Base-by-base conservation (phyloP, 1,140 invertebrate genomes). In the Sesamia nonagrioides region DNA sequence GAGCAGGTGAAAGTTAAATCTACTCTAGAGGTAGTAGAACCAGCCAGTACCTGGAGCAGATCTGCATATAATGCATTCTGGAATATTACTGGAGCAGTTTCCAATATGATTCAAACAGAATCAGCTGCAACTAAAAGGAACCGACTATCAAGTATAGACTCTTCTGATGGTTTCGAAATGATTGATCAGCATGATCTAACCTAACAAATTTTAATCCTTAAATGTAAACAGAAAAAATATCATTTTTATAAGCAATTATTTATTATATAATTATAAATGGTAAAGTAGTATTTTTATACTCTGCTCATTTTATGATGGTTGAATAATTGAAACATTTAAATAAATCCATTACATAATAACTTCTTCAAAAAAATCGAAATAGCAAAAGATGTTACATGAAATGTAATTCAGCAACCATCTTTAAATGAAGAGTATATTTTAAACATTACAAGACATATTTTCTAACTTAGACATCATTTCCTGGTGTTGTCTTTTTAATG, bases 141-240 rank as follows among this genome's bases (percentile, higher is more conserved):
- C 78, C 77, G 90, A 74, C 60, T 93, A 37, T 88, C 88, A 45
- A 94, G 93, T 87, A 81, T 85, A 73, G 92, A 92, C 79, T 94
- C 91, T 71, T 92, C 93, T 68, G 93, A 95, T 89, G 92, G 93
- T 37, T 95, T 95, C 89, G 93, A 94, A 90, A 94, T 95, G 77
- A 89, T 95, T 80, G 92, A 95, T 83, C 90, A 93, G 89, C 89
- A 88, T 86, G 93, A 94, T 79, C 63, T 91, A 71, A 71, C 71
- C 63, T 84, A 85, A 77, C 33, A 54, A 56, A 78, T 83, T n/a
- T 61, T 79, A 81, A 79, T 54, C 78, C 35, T 63, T 56, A 82
- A 78, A 52, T 77, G 78, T 50, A 45, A 27, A 27, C 13, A 52
- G 15, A 40, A 42, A 75, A 27, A 68, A 35, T 58, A 76, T 61